Conservation (phyloP, 2,797 vertebrate genomes). For the Lerista edwardsae region DNA sequence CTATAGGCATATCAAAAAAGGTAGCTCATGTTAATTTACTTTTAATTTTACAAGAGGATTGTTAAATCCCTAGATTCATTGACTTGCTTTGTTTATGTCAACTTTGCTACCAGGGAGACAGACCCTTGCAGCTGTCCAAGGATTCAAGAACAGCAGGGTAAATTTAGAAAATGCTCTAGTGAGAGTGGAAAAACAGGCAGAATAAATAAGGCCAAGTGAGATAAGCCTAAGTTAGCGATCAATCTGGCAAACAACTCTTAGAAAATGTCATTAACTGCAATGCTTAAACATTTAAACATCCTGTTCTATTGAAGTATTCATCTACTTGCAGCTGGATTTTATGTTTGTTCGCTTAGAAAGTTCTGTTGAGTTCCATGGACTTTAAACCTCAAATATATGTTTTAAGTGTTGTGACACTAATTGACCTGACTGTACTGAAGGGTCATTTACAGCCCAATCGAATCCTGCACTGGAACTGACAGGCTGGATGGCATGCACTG, state of each 20-base stretch:
- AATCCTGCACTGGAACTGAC: no score
- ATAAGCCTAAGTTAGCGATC: conserved; percentile 15
- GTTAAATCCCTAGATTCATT: neutral
- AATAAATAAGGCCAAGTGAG: neutral
- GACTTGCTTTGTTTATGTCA: conserved; percentile 27
- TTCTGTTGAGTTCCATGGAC: neutral
- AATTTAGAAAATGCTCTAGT: conserved; percentile 44
- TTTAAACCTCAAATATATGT: neutral
- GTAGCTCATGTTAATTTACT: conserved; percentile 4
- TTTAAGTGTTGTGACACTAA: no score
- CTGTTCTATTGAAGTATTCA: neutral
- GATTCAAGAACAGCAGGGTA: conserved; percentile 38
- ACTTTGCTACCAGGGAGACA: neutral
- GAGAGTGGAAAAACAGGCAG: conserved; percentile 13
- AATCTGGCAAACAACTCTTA: neutral
- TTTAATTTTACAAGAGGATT: neutral
- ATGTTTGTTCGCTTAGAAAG: neutral
- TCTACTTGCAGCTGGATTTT: neutral
- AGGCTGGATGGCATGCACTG: no score
- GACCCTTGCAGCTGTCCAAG: conserved; percentile 15
- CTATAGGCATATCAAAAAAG: conserved; percentile 16
- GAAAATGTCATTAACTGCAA: neutral
- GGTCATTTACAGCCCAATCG: no score
- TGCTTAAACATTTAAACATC: neutral
- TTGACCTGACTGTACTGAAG: no score